Evolutionary conservation across 2,797 vertebrate genomes (phyloP).

Genomic region (Propithecus perrieri): DNA sequence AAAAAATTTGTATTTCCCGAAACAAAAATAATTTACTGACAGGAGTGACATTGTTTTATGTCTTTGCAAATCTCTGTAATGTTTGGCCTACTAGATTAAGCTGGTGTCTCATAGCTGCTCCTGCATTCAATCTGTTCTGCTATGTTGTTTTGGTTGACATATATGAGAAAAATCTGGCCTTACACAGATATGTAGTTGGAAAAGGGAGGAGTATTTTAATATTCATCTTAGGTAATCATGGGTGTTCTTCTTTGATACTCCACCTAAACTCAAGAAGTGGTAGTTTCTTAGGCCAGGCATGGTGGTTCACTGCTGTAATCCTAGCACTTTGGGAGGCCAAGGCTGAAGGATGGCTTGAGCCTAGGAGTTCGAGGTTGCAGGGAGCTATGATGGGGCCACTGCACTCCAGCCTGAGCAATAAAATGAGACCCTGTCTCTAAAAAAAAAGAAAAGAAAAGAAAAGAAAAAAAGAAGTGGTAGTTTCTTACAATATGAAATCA

Average conservation of each 20-base stretch:
- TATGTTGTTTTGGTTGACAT: background rate
- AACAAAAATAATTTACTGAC: background rate
- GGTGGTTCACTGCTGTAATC: background rate
- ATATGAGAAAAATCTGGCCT: background rate
- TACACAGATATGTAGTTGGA: background rate
- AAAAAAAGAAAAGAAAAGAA: too few species aligned
- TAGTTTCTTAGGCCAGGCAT: background rate
- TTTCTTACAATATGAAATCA: background rate
- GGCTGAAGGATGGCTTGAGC: background rate
- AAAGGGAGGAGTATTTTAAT: background rate
- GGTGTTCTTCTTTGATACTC: background rate
- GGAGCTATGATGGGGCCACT: background rate
- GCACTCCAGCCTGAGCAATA: background rate
- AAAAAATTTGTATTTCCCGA: background rate
- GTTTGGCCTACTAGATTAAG: background rate
- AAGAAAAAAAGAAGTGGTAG: background rate
- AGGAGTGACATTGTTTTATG: background rate
- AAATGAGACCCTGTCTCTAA: background rate
- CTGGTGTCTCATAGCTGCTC: background rate
- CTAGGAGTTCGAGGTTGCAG: background rate
- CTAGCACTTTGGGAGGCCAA: background rate
- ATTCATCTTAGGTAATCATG: background rate
- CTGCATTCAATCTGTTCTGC: background rate
- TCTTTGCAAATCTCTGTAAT: background rate
- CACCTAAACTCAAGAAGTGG: background rate